phyloP scores from a whole-genome alignment of 2,797 vertebrate genomes.

The Microctenopoma lineatum region DNA sequence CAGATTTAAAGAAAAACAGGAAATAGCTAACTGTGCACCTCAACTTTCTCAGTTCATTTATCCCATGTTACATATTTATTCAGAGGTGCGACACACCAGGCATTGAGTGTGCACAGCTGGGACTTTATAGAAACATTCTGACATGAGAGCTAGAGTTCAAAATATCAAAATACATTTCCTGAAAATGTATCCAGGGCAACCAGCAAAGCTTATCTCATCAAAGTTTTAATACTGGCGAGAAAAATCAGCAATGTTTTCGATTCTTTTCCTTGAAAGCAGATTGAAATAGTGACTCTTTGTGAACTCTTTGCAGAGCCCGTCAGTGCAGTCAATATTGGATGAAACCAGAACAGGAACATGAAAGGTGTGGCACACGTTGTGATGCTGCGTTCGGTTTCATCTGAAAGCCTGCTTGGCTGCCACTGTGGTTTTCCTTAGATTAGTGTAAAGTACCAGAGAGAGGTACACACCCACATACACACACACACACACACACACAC shows the following conservation, averaged over 20 bases:
- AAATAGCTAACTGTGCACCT: background rate
- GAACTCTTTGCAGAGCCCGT: constrained; percentile 44
- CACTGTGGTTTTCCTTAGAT: constrained; percentile 17
- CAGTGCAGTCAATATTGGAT: constrained; percentile 69
- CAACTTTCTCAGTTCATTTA: background rate
- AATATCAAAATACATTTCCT: constrained; percentile 6
- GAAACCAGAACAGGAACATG: constrained; percentile 41
- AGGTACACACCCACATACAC: background rate
- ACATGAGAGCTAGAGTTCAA: background rate
- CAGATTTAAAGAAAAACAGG: no score
- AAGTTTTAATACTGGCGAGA: constrained; percentile 2
- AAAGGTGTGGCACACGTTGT: constrained; percentile 47
- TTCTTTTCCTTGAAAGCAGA: constrained; percentile 33
- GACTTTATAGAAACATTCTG: background rate
- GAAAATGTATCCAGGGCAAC: background rate
- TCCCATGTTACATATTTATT: background rate
- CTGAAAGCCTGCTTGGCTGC: constrained; percentile 2
- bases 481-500: background rate
- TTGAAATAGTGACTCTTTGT: constrained; percentile 36
- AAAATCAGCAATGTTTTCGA: constrained; percentile 30
- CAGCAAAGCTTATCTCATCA: constrained; percentile 16
- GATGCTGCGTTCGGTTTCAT: constrained; percentile 38
- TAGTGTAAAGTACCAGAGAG: constrained; percentile 12
- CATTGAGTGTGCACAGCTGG: background rate
- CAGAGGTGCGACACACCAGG: background rate